Evolutionary conservation across 2,888 invertebrate species (phyloP).

Genomic region (Branchellion lobata): DNA sequence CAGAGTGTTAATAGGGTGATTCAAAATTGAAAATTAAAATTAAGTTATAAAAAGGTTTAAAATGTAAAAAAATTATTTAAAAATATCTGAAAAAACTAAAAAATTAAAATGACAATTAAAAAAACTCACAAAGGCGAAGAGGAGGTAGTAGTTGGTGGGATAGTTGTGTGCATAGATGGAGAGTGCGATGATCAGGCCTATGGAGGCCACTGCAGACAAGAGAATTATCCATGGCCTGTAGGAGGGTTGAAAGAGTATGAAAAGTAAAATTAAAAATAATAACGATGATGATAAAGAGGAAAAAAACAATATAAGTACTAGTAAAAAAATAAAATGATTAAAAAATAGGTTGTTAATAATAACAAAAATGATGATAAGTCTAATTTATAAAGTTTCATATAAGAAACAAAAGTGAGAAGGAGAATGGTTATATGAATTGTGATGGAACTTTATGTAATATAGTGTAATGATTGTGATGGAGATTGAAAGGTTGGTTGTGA

Average conservation of each 20-base stretch:
- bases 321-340: neutral
- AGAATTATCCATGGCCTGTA: conserved; percentile 63
- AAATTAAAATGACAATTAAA: neutral
- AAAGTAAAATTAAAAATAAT: neutral
- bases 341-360: too few relatives aligned
- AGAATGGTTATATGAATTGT: too few relatives aligned
- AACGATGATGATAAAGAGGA: neutral
- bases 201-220: conserved; percentile 60
- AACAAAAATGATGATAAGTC: too few relatives aligned
- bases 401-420: too few relatives aligned
- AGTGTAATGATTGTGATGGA: too few relatives aligned
- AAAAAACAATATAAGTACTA: neutral
- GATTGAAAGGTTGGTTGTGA: too few relatives aligned
- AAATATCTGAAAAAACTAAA: too few relatives aligned
- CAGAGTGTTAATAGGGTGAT: neutral
- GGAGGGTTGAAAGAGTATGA: neutral
- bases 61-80: conserved; percentile 3
- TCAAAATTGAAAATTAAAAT: neutral
- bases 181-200: conserved; percentile 57
- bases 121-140: conserved; percentile 57
- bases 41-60: neutral
- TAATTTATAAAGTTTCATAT: too few relatives aligned
- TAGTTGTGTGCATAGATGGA: conserved; percentile 75
- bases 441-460: too few relatives aligned
- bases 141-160: conserved; percentile 77